Base-by-base conservation (phyloP, 2,113 vertebrate species). In the Forbesichthys agassizii region DNA sequence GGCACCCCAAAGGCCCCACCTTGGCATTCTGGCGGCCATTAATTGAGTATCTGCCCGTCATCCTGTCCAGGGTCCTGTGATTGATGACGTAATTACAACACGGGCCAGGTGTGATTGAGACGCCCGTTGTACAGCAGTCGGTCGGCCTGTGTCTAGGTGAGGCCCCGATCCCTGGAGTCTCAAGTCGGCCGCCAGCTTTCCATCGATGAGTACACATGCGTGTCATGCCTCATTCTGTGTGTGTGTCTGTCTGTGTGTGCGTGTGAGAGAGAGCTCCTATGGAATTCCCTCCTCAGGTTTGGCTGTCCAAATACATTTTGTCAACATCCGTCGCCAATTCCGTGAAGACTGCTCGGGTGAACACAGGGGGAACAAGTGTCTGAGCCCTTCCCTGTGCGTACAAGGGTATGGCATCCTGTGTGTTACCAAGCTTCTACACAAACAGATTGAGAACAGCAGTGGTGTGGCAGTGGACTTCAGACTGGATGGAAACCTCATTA, bases 81-180 rank as follows among this genome's bases (percentile, higher is more conserved):
- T 89, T 91, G 90, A 92, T 86, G 81, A 80, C 80, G 83, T 89
- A 85, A 91, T 92, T 90, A 90, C 76, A 85, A 82, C 83, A 62
- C 62, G 60, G 58, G 36, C 36, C 58, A 65, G 64, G 76, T 87
- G 83, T 87, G 87, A 90, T 89, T 87, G 88, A 90, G 88, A 89
- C 82, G 85, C 81, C 85, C 84, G 78, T 83, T 53, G 8, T n/a
- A 42, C 12, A 11, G 36, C 88, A 72, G 85, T 87, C 84, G 84
- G 86, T 56, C 79, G 75, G 77, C 84, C 83, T 80, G 76, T 79
- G 78, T 86, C 78, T 72, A 80, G 75, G 79, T 75, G 77, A 74
- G 75, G 73, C 83, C 79, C 70, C 64, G 0, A 54, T 68, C 82
- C 89, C 81, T 86, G 16, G 71, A 86, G 84, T 85, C 73, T 78